Evolutionary conservation across 2,797 vertebrate genomes (phyloP).

Genomic region (Cetoscarus ocellatus): DNA sequence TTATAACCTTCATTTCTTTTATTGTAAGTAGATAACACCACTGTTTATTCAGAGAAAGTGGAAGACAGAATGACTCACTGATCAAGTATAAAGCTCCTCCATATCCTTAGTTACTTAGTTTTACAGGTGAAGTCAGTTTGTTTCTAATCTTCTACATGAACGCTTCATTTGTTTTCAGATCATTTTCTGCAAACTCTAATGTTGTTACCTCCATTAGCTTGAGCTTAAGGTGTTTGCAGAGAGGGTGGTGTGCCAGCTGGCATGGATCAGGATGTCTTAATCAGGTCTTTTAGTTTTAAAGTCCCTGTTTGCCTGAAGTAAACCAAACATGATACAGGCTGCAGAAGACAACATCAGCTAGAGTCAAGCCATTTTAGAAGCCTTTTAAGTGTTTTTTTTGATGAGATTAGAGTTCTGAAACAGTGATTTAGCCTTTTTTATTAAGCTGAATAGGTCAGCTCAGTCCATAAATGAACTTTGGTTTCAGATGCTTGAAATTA

Average conservation of each 20-base stretch:
- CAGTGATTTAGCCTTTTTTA: too few relatives aligned
- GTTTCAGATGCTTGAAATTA: too few relatives aligned
- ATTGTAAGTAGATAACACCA: not conserved
- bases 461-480: too few relatives aligned
- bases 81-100: not conserved
- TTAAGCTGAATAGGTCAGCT: too few relatives aligned
- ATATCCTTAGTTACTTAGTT: not conserved
- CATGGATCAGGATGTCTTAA: not conserved
- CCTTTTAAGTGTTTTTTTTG: too few relatives aligned
- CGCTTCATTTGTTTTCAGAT: not conserved
- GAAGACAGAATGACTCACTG: not conserved
- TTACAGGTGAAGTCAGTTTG: not conserved
- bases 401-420: too few relatives aligned
- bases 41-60: not conserved
- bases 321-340: not conserved
- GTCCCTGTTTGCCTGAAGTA: not conserved
- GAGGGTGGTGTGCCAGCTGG: not conserved
- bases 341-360: not conserved
- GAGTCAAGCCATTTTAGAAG: not conserved
- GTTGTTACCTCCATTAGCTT: not conserved
- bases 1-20: constrained; percentile 3
- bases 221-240: constrained; percentile 6
- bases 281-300: not conserved
- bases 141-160: not conserved
- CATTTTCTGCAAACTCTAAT: not conserved